phyloP scores from a whole-genome alignment of 37 sponge, comb jelly and placozoan species.

The Ephydatia muelleri region DNA sequence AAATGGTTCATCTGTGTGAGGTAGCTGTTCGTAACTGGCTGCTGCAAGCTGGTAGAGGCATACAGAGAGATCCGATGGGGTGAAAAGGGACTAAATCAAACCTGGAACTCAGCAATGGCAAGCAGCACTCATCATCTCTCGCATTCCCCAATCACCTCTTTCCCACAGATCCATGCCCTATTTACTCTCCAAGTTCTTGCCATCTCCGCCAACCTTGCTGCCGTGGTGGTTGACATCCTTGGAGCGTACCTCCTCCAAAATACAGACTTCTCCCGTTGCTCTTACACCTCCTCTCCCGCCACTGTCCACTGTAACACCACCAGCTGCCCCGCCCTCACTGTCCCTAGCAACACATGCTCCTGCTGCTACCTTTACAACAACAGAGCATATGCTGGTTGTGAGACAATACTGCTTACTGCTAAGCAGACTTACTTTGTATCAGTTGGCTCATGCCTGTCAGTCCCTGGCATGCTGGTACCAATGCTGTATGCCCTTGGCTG shows the following conservation, averaged over 20 bases:
- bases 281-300: background rate
- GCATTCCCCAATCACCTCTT: background rate
- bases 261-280: slow-evolving; percentile 24
- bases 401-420: slow-evolving; percentile 14
- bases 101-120: background rate
- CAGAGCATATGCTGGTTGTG: background rate
- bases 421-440: slow-evolving; percentile 18
- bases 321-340: background rate
- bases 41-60: background rate
- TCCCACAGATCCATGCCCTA: background rate
- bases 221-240: slow-evolving; percentile 12
- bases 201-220: background rate
- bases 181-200: background rate
- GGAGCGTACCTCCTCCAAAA: background rate
- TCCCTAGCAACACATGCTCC: slow-evolving; percentile 39
- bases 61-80: background rate
- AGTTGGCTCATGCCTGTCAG: slow-evolving; percentile 19
- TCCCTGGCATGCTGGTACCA: background rate
- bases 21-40: slow-evolving; percentile 2
- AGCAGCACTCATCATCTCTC: background rate
- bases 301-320: background rate
- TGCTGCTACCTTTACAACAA: slow-evolving; percentile 26
- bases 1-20: background rate
- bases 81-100: background rate
- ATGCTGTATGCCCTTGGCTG: background rate